Conservation (phyloP, 1,140 invertebrate species). For the Nasonia giraulti region DNA sequence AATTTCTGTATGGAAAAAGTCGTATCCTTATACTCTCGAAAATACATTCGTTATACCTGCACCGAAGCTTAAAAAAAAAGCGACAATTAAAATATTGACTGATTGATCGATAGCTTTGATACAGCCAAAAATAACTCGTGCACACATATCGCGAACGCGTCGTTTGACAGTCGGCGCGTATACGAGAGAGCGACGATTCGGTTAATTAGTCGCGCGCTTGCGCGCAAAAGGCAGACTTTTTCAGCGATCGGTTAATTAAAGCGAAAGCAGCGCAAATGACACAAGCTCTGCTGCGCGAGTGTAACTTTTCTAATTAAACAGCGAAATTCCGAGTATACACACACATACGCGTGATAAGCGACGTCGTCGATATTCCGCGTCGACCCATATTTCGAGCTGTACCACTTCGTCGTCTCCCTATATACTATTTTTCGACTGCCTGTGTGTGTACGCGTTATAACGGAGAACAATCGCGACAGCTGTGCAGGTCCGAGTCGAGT, state of each 20-base stretch:
- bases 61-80: neutral
- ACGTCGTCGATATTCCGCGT: slow-evolving; percentile 14
- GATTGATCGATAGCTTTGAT: neutral
- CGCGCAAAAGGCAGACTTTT: no score
- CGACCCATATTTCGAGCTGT: slow-evolving; percentile 29
- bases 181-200: no score
- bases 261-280: no score
- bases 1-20: no score
- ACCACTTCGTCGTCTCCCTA: slow-evolving; percentile 39
- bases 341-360: neutral
- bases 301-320: slow-evolving; percentile 38
- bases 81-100: neutral
- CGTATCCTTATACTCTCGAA: no score
- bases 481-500: neutral
- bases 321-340: neutral
- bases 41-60: no score
- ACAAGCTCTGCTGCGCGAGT: neutral
- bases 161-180: no score
- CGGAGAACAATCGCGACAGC: neutral
- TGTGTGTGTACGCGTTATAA: neutral
- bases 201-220: no score
- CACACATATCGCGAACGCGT: neutral
- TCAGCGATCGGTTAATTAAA: no score
- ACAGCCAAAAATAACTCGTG: neutral
- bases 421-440: neutral